These are phyloP conservation scores for Heterotis niloticus DNA, from an alignment of 2,113 vertebrate species.

Conservation along the genomic window DNA sequence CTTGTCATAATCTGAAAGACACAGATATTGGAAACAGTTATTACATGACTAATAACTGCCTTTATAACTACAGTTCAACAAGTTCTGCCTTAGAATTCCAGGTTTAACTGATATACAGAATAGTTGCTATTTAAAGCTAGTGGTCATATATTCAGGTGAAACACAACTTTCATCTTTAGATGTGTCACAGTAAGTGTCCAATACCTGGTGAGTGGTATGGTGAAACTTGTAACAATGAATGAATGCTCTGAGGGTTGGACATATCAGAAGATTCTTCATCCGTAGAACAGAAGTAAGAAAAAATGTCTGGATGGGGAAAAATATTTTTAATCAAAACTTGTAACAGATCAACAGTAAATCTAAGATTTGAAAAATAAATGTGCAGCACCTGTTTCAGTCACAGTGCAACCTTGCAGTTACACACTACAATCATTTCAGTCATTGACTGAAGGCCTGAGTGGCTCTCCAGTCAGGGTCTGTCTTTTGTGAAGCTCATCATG, in stretches of 20 bases:
- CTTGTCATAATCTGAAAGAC: slow-evolving; percentile 27
- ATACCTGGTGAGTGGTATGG: slow-evolving; percentile 54
- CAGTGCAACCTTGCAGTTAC: no score
- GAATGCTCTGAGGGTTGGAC: slow-evolving; percentile 23
- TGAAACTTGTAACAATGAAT: slow-evolving; percentile 58
- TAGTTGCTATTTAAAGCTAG: neutral
- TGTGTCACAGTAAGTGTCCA: slow-evolving; percentile 1
- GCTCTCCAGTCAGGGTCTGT: no score
- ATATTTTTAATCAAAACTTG: neutral
- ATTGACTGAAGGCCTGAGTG: no score
- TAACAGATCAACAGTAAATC: neutral
- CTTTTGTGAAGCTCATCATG: no score
- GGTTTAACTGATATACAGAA: neutral
- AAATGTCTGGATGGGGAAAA: slow-evolving; percentile 25
- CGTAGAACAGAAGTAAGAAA: neutral
- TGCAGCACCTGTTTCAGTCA: no score
- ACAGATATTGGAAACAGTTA: slow-evolving; percentile 1
- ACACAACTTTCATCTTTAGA: neutral
- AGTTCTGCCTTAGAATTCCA: neutral
- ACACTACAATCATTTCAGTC: no score
- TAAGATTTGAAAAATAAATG: neutral
- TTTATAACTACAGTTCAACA: neutral
- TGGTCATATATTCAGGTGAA: neutral
- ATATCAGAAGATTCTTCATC: slow-evolving; percentile 43
- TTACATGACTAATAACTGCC: neutral